These are phyloP conservation scores for Parascotia fuliginaria DNA, from an alignment of 2,888 invertebrate genomes.

Conservation along the genomic window DNA sequence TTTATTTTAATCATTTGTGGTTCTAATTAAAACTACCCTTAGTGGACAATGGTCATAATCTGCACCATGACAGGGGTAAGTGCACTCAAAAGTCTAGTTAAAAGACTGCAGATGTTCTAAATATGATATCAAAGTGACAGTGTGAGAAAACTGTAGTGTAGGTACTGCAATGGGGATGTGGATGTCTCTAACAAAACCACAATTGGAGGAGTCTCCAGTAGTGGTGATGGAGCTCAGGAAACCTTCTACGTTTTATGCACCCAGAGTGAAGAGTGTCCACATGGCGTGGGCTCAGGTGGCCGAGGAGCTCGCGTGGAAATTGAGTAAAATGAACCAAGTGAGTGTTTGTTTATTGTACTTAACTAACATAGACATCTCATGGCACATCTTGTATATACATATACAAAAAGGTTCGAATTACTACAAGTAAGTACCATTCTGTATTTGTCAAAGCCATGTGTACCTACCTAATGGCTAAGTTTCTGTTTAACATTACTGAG, in stretches of 20 bases:
- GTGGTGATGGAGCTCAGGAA: constrained; percentile 18
- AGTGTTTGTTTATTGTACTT: constrained; percentile 47
- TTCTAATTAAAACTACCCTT: constrained; percentile 30
- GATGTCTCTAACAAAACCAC: constrained; percentile 7
- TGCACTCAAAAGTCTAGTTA: background rate
- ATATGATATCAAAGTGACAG: constrained; percentile 53
- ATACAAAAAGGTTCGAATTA: no score
- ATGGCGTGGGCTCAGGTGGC: constrained; percentile 72
- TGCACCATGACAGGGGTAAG: constrained; percentile 13
- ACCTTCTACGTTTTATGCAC: constrained; percentile 11
- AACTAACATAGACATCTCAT: no score
- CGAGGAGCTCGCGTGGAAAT: constrained; percentile 70
- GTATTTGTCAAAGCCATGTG: no score
- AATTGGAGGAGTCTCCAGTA: constrained; percentile 4
- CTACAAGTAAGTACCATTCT: no score
- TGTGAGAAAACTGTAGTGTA: constrained; percentile 28
- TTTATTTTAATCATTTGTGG: constrained; percentile 36
- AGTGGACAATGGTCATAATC: constrained; percentile 17
- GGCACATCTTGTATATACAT: no score
- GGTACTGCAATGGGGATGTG: constrained; percentile 28
- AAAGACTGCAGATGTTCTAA: background rate
- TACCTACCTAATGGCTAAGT: no score
- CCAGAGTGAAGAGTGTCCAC: constrained; percentile 55
- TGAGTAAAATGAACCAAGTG: constrained; percentile 47
- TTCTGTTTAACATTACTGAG: no score